A percentile compares a stretch with the other conserved stretches of the same genome.
These are phyloP conservation scores for Agapostemon virescens DNA, from an alignment of 2,888 invertebrate species.

Conservation along the genomic window DNA sequence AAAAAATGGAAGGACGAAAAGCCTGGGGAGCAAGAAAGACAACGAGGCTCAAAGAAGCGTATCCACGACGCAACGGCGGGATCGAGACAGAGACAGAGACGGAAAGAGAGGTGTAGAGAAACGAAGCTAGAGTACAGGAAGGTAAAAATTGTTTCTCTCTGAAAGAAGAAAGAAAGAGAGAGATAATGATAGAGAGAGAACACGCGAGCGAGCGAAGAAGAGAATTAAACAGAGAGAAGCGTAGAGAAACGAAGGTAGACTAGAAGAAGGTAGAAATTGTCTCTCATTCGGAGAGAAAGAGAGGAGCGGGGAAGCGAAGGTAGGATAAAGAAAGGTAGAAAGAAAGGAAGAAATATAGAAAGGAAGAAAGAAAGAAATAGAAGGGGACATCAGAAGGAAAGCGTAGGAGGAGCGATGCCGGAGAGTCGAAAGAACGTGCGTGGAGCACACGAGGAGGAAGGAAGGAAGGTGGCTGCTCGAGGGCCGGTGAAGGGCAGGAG, in stretches of 20 bases:
- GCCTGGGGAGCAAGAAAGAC: background rate
- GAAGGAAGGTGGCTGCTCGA: conserved; percentile 45
- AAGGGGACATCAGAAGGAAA: conserved; percentile 28
- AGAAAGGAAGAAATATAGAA: background rate
- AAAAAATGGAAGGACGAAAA: conserved; percentile 27
- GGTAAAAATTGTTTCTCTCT: too few species aligned
- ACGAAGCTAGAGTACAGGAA: background rate
- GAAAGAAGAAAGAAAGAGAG: background rate
- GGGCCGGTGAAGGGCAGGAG: conserved; percentile 51
- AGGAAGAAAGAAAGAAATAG: background rate
- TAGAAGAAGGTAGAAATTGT: too few species aligned
- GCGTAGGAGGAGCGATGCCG: conserved; percentile 42
- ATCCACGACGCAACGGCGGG: background rate
- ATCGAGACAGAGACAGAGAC: background rate
- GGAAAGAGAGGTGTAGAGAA: background rate
- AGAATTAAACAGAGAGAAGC: too few species aligned
- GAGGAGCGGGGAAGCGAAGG: too few species aligned
- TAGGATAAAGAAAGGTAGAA: background rate
- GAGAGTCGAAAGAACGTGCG: conserved; percentile 21
- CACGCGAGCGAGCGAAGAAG: too few species aligned
- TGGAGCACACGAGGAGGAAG: conserved; percentile 37
- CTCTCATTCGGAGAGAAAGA: too few species aligned
- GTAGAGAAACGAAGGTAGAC: too few species aligned
- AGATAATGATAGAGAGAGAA: too few species aligned
- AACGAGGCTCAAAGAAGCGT: background rate